Evolutionary conservation across 2,888 invertebrate species (phyloP).

Genomic region (Magallana nippona): DNA sequence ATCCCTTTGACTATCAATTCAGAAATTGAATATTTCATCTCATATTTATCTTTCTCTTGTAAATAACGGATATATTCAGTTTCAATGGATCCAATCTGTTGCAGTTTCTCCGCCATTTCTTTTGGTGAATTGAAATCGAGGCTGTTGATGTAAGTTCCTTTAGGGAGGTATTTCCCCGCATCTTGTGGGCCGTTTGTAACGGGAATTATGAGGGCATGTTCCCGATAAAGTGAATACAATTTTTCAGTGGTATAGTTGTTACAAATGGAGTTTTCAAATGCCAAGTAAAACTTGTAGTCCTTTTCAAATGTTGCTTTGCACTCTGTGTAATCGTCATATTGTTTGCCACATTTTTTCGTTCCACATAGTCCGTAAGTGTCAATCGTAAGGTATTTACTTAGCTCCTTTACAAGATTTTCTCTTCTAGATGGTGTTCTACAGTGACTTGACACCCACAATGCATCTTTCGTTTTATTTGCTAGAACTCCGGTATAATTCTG

Average conservation of each 20-base stretch:
- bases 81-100: neutral
- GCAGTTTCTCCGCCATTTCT: neutral
- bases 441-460: neutral
- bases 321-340: neutral
- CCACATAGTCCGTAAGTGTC: neutral
- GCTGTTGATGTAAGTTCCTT: neutral
- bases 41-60: neutral
- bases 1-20: neutral
- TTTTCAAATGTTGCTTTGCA: neutral
- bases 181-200: neutral
- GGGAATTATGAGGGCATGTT: neutral
- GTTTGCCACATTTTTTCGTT: conserved; percentile 5
- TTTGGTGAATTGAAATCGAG: neutral
- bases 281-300: neutral
- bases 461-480: neutral
- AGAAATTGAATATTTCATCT: neutral
- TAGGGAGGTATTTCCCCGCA: neutral
- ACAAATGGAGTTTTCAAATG: neutral
- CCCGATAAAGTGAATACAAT: neutral
- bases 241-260: neutral
- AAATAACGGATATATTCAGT: neutral
- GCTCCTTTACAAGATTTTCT: neutral
- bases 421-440: neutral
- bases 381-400: neutral
- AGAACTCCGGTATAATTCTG: neutral